Evolutionary conservation across 2,113 vertebrate genomes (phyloP).

Genomic region (Riparia riparia): DNA sequence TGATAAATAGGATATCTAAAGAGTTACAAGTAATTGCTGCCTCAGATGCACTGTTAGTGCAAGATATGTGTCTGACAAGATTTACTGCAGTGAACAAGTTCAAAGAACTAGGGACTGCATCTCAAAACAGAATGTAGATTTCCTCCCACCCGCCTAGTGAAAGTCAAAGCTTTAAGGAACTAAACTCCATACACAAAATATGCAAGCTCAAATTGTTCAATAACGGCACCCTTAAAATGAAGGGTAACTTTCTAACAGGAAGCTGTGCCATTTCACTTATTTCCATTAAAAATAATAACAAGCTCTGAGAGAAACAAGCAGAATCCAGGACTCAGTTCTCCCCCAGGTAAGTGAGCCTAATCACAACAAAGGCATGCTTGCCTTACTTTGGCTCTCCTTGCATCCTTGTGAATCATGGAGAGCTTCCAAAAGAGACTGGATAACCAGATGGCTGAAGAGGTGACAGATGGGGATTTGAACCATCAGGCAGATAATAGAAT

Average conservation of each 20-base stretch:
- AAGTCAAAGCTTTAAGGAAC: neutral
- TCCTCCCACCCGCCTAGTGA: neutral
- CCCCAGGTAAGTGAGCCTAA: neutral
- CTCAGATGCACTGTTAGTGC: neutral
- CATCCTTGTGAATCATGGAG: neutral
- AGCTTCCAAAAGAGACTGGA: neutral
- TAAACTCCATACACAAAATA: neutral
- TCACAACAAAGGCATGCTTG: neutral
- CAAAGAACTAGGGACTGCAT: neutral
- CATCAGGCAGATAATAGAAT: neutral
- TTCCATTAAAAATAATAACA: neutral
- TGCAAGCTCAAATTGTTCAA: neutral
- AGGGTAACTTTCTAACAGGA: neutral
- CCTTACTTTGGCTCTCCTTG: neutral
- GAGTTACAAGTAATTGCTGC: neutral
- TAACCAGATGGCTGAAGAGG: slow-evolving; percentile 30
- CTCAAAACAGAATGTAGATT: neutral
- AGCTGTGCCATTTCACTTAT: neutral
- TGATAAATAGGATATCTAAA: neutral
- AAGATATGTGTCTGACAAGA: neutral
- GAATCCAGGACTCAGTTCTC: neutral
- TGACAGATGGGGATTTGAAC: neutral
- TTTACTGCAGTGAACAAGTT: neutral
- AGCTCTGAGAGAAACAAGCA: neutral
- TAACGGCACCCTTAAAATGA: neutral